Evolutionary conservation across 2,888 invertebrate genomes (phyloP).

Genomic region (Rhagonycha fulva): DNA sequence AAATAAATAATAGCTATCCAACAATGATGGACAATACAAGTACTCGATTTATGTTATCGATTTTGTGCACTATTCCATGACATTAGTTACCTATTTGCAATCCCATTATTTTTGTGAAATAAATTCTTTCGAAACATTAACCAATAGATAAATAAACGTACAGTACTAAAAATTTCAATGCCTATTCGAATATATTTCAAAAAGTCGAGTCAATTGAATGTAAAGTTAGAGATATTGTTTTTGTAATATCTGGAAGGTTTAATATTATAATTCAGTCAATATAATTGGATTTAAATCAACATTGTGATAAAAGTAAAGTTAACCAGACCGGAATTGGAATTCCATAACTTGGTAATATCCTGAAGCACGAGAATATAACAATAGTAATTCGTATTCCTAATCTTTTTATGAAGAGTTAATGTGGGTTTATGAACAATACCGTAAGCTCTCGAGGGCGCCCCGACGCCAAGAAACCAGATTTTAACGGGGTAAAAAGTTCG

Average conservation of each 20-base stretch:
- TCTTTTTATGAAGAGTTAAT: no score
- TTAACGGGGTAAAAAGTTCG: no score
- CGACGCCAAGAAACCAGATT: no score
- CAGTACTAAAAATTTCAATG: not conserved
- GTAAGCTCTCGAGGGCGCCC: no score
- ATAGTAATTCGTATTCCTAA: not conserved
- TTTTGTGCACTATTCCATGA: not conserved
- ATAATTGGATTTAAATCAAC: not conserved
- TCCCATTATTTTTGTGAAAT: not conserved
- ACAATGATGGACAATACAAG: not conserved
- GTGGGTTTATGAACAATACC: no score
- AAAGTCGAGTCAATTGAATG: not conserved
- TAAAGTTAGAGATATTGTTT: not conserved
- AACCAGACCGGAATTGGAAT: not conserved
- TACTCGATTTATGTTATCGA: not conserved
- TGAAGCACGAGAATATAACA: not conserved
- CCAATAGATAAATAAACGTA: not conserved
- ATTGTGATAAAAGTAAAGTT: not conserved
- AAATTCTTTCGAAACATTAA: not conserved
- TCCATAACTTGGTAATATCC: not conserved
- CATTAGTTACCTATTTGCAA: not conserved
- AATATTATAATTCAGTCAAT: not conserved
- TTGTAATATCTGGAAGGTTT: not conserved
- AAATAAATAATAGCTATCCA: not conserved
- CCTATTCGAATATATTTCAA: not conserved